phyloP scores from a whole-genome alignment of 2,888 invertebrate species.

The Cephus nigrinus region DNA sequence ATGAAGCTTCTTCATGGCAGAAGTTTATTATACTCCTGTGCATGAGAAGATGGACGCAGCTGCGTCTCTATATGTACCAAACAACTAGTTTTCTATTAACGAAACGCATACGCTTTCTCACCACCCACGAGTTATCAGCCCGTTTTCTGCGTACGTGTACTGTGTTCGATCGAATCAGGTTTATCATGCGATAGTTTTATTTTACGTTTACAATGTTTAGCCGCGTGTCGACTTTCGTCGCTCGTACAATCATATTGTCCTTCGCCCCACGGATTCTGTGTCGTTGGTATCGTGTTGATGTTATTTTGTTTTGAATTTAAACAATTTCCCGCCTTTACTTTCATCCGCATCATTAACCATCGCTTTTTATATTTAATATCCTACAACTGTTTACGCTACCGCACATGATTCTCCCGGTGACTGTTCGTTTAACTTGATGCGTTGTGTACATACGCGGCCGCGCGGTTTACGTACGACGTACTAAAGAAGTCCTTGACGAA shows the following conservation, averaged over 20 bases:
- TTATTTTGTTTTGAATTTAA: not conserved
- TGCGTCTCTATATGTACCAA: not conserved
- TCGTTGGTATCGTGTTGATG: not conserved
- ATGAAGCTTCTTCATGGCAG: not conserved
- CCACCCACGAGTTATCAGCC: not conserved
- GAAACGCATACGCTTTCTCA: not conserved
- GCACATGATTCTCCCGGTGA: constrained; percentile 1
- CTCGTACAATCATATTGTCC: not conserved
- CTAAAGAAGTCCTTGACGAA: not conserved
- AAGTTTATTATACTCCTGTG: not conserved
- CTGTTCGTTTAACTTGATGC: not conserved
- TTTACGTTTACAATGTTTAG: not conserved
- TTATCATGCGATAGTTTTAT: not conserved
- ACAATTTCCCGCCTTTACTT: not conserved
- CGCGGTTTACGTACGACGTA: not conserved
- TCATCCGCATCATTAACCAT: not conserved
- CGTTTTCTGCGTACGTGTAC: not conserved
- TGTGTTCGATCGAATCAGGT: not conserved
- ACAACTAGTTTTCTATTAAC: not conserved
- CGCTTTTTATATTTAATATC: not conserved
- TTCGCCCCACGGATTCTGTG: not conserved
- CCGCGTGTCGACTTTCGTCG: not conserved
- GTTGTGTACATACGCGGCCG: not conserved
- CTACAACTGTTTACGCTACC: constrained; percentile 4
- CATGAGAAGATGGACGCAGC: not conserved